Evolutionary conservation across 2,797 vertebrate genomes (phyloP), one percentile per base, ranked within the genome.

Genomic region (Notolepis coatsorum): DNA sequence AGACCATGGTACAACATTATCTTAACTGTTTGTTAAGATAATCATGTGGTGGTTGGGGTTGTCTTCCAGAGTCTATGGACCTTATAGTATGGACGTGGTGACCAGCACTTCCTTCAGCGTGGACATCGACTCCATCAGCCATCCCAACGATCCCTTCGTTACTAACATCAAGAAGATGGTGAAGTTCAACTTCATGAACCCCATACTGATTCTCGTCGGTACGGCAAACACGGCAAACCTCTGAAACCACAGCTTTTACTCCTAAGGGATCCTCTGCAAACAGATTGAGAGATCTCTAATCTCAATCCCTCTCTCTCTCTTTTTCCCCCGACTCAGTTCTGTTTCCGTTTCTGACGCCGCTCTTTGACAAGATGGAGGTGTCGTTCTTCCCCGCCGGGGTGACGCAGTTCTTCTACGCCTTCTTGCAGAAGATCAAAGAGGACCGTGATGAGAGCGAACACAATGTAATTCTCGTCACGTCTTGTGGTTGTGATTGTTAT

Each of bases 81-180:
- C 92, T 15, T 95, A 92, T 82, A 93, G 93, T 52, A 91, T 94
- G 93, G 94, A 95, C 62, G 84, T 93, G 57, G 87, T 93, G 27
- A 62, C 93, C 72, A 93, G 94, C 81, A 88, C 81, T 9, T 85
- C 92, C 0, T 94, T 95, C 78, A 91, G 91, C 5, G 86, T 94
- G 39, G 87, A 94, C 61, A 52, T 93, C 3, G 88, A 94, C 65
- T 94, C 92, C 3, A 88, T 94, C 68, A 86, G 87, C 79, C 84
- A 88, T 17, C 92, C 93, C 1, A 65, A 66, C 1, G 91, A 94
- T 46, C 88, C 91, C 0, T 90, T 95, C 56, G 86, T 95, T 1
- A n/a, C 57, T 56, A 88, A 92, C 73, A 86, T 94, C 5, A 94
- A 92, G 80, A 89, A 69, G 58, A 68, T 94, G 72, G 75, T 93